phyloP scores from a whole-genome alignment of 2,113 vertebrate genomes.

The Quiscalus mexicanus region DNA sequence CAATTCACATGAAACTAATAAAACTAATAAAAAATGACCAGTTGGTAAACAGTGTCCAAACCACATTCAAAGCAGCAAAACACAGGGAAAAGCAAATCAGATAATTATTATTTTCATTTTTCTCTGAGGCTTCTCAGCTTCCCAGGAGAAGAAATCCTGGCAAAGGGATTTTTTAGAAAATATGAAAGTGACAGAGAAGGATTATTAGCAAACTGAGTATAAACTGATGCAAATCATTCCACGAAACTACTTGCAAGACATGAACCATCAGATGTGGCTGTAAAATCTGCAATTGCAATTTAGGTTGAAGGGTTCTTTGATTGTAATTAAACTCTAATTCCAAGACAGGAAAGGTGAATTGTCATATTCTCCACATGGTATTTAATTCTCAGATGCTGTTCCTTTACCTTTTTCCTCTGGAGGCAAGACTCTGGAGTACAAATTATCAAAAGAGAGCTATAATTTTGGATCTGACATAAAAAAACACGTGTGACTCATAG shows the following conservation, averaged over 20 bases:
- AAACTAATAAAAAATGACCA: too few species aligned
- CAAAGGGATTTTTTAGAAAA: too few species aligned
- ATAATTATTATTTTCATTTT: too few species aligned
- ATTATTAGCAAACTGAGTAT: not conserved
- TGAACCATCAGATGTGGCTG: not conserved
- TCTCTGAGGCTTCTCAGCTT: too few species aligned
- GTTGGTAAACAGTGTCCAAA: too few species aligned
- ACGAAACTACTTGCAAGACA: not conserved
- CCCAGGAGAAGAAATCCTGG: too few species aligned
- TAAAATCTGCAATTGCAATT: not conserved
- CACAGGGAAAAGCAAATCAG: too few species aligned
- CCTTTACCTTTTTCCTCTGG: slow-evolving; percentile 15
- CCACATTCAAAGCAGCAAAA: too few species aligned
- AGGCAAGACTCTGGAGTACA: not conserved
- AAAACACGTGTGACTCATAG: slow-evolving; percentile 13
- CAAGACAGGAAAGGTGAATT: not conserved
- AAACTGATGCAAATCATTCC: not conserved
- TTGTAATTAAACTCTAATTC: slow-evolving; percentile 35
- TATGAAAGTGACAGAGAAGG: not conserved
- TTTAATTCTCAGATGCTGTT: slow-evolving; percentile 29
- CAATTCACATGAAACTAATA: too few species aligned
- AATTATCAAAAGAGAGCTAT: slow-evolving; percentile 9
- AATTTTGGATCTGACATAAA: slow-evolving; percentile 46
- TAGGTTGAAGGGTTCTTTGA: slow-evolving; percentile 5
- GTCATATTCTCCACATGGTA: not conserved